Evolutionary conservation across 2,113 vertebrate species (phyloP), one percentile per base, ranked within the genome.

Genomic region (Corythornis madagascariensis): DNA sequence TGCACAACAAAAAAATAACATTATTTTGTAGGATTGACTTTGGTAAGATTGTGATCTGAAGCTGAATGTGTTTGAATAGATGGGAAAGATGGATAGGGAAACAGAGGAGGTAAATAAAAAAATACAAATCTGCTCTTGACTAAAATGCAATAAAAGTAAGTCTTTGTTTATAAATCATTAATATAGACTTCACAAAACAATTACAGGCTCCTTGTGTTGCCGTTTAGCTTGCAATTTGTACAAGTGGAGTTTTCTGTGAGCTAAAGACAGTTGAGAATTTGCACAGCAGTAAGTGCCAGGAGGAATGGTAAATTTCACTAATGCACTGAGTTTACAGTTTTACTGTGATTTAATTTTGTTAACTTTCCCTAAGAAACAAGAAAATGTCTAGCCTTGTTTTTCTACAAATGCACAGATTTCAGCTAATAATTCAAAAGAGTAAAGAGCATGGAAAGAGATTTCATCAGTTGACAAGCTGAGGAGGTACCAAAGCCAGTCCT

Each of bases 31-130:
- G 26, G 48, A 48, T 82, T 83, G 25, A 60, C 28, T 92, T 59
- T 22, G 86, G 33, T 71, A 72, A 86, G 70, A 69, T 64, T 79
- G 35, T 84, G 43, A 94, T 91, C 89, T 89, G 56, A 85, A 67
- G 50, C 33, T 79, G 79, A 85, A 76, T 18, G 16, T 84, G 89
- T 72, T 48, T 94, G 78, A 55, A 43, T 72, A 93, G 55, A 35
- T 93, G 52, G 20, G 17, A 59, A 77, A 70, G 28, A 38, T 1
- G 21, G n/a, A 35, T 81, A 75, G 10, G 16, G 35, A 56, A 45
- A 15, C 22, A 76, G 48, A 82, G 19, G 47, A 63, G 11, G 42
- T 70, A 40, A 8, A 6, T 64, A 61, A 64, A 88, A 83, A 90
- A 81, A 77, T 71, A 28, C 16, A 71, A 8, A 45, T 85, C 75